Percentiles rank a stretch among this genome's conserved stretches.
Conservation (phyloP, 2,888 invertebrate species). For the Cetonia aurata region DNA sequence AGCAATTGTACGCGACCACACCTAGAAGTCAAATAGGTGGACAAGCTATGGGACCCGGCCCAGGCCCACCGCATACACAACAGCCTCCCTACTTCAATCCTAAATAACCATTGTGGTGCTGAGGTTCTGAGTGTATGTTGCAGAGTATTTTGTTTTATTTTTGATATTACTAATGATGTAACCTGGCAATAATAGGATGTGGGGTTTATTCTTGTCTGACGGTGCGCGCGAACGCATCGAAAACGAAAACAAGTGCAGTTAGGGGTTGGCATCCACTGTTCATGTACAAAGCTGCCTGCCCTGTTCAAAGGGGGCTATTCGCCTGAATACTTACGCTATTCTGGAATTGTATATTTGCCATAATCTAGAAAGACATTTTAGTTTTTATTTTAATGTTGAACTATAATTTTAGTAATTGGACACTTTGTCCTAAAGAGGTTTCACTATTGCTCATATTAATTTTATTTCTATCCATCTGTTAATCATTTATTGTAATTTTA, state of each 20-base stretch:
- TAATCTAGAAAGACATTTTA: slow-evolving; percentile 62
- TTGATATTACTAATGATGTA: slow-evolving; percentile 66
- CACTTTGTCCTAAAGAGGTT: slow-evolving; percentile 63
- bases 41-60: slow-evolving; percentile 66
- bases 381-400: slow-evolving; percentile 59
- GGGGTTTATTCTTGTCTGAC: slow-evolving; percentile 58
- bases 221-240: slow-evolving; percentile 58
- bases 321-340: slow-evolving; percentile 64
- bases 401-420: slow-evolving; percentile 55
- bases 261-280: slow-evolving; percentile 62
- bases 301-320: slow-evolving; percentile 58
- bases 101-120: slow-evolving; percentile 65
- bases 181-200: slow-evolving; percentile 65
- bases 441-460: slow-evolving; percentile 67
- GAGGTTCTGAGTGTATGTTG: slow-evolving; percentile 64
- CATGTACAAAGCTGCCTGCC: slow-evolving; percentile 64
- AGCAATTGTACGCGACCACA: slow-evolving; percentile 91
- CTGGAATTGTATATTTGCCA: slow-evolving; percentile 67
- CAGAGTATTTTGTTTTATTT: slow-evolving; percentile 66
- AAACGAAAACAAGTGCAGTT: slow-evolving; percentile 67
- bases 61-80: slow-evolving; percentile 67
- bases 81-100: slow-evolving; percentile 67
- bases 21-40: slow-evolving; percentile 74
- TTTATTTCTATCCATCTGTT: slow-evolving; percentile 68
- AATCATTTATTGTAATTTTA: slow-evolving; percentile 68